Conservation (phyloP, 2,113 vertebrate genomes). For the Bos indicus region DNA sequence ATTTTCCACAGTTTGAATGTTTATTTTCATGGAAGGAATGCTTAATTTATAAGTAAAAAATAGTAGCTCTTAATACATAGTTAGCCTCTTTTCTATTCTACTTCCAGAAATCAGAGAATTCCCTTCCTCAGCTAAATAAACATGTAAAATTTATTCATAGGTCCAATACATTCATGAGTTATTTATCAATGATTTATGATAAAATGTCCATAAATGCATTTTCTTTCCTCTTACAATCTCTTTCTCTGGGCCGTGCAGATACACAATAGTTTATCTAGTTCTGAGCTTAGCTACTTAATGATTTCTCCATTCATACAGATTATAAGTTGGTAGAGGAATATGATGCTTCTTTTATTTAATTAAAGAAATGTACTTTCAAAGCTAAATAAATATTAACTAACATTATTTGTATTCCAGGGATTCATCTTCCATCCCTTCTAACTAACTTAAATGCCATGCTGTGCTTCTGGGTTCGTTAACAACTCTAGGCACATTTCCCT, state of each 20-base stretch:
- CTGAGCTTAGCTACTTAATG: background rate
- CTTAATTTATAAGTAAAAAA: background rate
- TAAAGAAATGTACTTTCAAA: background rate
- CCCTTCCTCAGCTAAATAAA: background rate
- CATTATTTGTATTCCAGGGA: constrained; percentile 35
- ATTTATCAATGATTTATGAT: background rate
- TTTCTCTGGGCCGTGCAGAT: background rate
- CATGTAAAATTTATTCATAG: background rate
- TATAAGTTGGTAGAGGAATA: background rate
- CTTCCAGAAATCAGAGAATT: background rate
- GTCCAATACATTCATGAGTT: background rate
- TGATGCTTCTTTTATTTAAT: background rate
- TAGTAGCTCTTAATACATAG: background rate
- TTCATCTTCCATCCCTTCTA: constrained; percentile 6
- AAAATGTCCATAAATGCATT: background rate
- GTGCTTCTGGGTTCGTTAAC: background rate
- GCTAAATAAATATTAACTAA: constrained; percentile 1
- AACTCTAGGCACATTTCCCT: background rate
- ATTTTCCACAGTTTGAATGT: background rate
- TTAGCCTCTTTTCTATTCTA: background rate
- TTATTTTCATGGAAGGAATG: background rate
- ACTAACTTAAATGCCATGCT: constrained; percentile 22
- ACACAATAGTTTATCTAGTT: background rate
- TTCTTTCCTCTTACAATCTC: background rate
- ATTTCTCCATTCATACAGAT: background rate